phyloP scores from a whole-genome alignment of 2,113 vertebrate genomes.

The Nerophis ophidion region DNA sequence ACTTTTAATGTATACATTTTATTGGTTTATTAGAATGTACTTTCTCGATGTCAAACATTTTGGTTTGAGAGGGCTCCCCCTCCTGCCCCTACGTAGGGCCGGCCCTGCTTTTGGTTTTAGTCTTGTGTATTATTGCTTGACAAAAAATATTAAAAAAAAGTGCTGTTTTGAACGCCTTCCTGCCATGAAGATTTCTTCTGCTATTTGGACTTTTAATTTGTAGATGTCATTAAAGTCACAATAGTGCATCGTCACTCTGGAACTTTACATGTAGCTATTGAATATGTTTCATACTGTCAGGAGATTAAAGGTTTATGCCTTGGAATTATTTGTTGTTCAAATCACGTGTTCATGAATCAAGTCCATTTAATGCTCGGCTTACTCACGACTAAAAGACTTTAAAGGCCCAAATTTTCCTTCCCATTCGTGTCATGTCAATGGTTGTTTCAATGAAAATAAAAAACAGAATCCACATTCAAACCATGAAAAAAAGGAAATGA shows the following conservation, averaged over 20 bases:
- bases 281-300: constrained; percentile 21
- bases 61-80: no score
- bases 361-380: background rate
- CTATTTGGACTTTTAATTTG: background rate
- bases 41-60: no score
- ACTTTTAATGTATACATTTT: no score
- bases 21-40: no score
- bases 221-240: background rate
- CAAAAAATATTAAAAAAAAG: background rate
- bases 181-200: constrained; percentile 16
- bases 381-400: background rate
- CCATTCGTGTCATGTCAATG: background rate
- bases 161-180: constrained; percentile 16
- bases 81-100: no score
- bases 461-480: background rate
- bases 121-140: constrained; percentile 16
- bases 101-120: background rate
- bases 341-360: background rate
- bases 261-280: constrained; percentile 38
- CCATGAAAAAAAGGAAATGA: constrained; percentile 7
- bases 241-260: constrained; percentile 2
- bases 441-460: background rate
- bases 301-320: constrained; percentile 14
- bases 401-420: background rate
- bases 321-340: background rate